Conservation (phyloP, 2,888 invertebrate species). For the Ophion obscuratus region DNA sequence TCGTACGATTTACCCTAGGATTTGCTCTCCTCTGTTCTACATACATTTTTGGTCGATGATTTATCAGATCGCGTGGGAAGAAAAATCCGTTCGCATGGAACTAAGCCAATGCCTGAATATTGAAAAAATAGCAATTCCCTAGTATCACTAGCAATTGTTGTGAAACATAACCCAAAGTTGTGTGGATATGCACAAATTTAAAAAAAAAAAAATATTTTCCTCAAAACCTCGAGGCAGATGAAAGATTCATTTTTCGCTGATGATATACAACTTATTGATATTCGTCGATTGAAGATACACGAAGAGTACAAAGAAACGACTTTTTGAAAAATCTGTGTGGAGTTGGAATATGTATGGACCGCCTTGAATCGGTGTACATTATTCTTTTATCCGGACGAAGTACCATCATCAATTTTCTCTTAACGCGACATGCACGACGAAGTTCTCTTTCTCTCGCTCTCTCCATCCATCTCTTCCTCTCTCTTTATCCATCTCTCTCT, state of each 20-base stretch:
- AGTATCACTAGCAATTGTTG: background rate
- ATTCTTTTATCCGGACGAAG: slow-evolving; percentile 53
- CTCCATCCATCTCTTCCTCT: slow-evolving; percentile 9
- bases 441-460: slow-evolving; percentile 2
- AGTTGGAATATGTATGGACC: background rate
- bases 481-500: background rate
- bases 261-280: background rate
- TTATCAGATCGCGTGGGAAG: too few species aligned
- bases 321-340: background rate
- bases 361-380: slow-evolving; percentile 26
- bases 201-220: background rate
- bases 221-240: background rate
- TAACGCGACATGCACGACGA: slow-evolving; percentile 23
- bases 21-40: too few species aligned
- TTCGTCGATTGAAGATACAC: background rate
- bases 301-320: background rate
- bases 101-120: too few species aligned
- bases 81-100: too few species aligned
- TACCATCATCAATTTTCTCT: slow-evolving; percentile 69
- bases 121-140: too few species aligned
- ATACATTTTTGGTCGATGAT: too few species aligned
- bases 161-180: background rate
- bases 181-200: background rate
- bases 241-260: background rate
- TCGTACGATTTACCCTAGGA: too few species aligned